phyloP scores from a whole-genome alignment of 2,888 invertebrate genomes.

The Drosophila robusta region DNA sequence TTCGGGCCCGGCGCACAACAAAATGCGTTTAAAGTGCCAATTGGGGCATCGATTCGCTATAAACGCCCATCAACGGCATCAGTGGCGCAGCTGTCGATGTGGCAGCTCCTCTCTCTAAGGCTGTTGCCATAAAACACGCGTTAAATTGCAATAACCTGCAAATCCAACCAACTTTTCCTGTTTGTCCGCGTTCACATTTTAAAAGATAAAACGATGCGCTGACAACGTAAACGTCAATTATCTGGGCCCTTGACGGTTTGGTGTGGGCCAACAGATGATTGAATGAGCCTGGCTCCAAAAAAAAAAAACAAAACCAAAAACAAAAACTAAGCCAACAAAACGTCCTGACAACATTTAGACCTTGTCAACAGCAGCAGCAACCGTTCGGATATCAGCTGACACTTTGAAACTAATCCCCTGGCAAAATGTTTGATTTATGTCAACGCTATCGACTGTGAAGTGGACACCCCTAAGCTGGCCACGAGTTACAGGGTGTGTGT shows the following conservation, averaged over 20 bases:
- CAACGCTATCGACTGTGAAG: constrained; percentile 41
- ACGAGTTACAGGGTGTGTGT: background rate
- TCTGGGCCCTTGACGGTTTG: constrained; percentile 27
- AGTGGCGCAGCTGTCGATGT: constrained; percentile 20
- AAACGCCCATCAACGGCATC: constrained; percentile 36
- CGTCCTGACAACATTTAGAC: constrained; percentile 41
- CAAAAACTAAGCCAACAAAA: constrained; percentile 50
- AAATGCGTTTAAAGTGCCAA: constrained; percentile 32
- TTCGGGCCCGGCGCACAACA: constrained; percentile 6
- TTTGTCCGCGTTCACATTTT: constrained; percentile 37
- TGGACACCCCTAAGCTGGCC: background rate
- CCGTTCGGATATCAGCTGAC: constrained; percentile 38
- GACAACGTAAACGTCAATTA: constrained; percentile 66
- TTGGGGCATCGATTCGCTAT: constrained; percentile 58
- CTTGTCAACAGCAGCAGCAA: constrained; percentile 53
- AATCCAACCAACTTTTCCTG: constrained; percentile 44
- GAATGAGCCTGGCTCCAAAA: constrained; percentile 53
- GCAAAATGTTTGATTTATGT: constrained; percentile 73
- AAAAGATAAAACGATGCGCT: constrained; percentile 52
- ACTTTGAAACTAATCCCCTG: constrained; percentile 63
- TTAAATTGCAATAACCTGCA: constrained; percentile 65
- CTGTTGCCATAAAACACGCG: constrained; percentile 42
- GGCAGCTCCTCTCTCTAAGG: constrained; percentile 17
- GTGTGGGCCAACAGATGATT: constrained; percentile 46
- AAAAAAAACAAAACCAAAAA: constrained; percentile 29